Base-by-base conservation (phyloP, 2,888 invertebrate genomes). In the Agapetus fuscipes region DNA sequence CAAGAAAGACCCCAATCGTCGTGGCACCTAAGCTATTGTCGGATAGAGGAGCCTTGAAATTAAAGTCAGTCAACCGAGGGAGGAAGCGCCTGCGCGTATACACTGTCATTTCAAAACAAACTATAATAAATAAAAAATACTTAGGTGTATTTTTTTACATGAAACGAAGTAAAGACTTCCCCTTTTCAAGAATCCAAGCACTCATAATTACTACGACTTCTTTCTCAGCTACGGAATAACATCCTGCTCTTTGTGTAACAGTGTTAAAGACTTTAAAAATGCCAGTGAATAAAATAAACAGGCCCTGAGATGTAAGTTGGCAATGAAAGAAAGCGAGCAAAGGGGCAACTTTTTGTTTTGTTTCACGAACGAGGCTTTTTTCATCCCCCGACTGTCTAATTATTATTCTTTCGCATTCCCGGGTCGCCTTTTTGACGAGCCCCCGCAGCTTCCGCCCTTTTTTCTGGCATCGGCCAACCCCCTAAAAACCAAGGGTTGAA, bases 221-320 rank as follows among this genome's bases (percentile, higher is more conserved):
- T 25, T 26, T 7, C 29, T 9, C 31, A 25, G 25, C 20, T 9
- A 30, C 37, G 37, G 37, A 37, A 37, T 38, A 32, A 45, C 45
- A 45, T 45, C 41, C 41, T 35, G 31, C 35, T 34, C 39, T 45
- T 45, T 45, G 45, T 45, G 41, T 39, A 45, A 45, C 45, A 45
- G 41, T 45, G 41, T 42, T 39, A 39, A 45, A 33, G 45, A 39
- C 45, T 38, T 30, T 30, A 35, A 41, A 45, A 41, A 41, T 31
- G 38, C n/a, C n/a, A 41, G 41, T 36, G 41, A 41, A 38, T 31
- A 35, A 39, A 45, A 38, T 45, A 41, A 42, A 35, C 35, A 33
- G 41, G 41, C 41, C 41, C 36, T 37, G 40, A 34, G 37, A 33
- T 40, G 40, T 34, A 34, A 16, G 34, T 33, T 27, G 32, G 41